Evolutionary conservation across 2,888 invertebrate genomes (phyloP).

Genomic region (Dasypogon diadema): DNA sequence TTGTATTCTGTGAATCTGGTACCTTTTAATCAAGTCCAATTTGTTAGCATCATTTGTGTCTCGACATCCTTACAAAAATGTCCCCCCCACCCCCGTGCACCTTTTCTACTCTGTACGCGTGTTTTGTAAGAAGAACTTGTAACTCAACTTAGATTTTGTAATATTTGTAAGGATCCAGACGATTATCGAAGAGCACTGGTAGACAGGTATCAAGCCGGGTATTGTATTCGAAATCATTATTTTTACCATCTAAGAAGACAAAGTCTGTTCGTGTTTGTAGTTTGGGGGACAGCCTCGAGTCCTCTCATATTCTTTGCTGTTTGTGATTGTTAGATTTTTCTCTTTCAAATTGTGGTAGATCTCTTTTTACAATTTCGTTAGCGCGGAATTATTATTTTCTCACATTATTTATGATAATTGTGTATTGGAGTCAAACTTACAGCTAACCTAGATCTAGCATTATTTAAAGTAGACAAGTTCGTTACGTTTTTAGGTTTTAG

Average conservation of each 20-base stretch:
- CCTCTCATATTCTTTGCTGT: neutral
- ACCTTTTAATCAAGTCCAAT: no score
- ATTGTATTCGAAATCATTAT: neutral
- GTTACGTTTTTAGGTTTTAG: conserved; percentile 22
- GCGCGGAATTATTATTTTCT: conserved; percentile 7
- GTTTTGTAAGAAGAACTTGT: neutral
- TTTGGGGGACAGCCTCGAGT: neutral
- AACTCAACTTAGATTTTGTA: neutral
- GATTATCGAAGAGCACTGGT: no score
- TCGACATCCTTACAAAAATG: neutral
- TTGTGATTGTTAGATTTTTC: neutral
- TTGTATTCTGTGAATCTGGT: no score
- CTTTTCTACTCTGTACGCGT: no score
- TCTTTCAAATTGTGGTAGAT: neutral
- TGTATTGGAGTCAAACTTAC: conserved; percentile 9
- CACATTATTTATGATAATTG: conserved; percentile 17
- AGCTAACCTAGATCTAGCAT: conserved; percentile 7
- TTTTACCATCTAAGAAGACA: neutral
- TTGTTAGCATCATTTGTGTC: neutral
- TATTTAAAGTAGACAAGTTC: conserved; percentile 26
- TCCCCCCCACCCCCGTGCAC: no score
- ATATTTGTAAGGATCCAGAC: neutral
- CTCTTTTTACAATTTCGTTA: neutral
- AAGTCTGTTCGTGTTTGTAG: neutral
- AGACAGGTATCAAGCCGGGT: neutral